phyloP scores from a whole-genome alignment of 2,113 vertebrate genomes.

The Perccottus glenii region DNA sequence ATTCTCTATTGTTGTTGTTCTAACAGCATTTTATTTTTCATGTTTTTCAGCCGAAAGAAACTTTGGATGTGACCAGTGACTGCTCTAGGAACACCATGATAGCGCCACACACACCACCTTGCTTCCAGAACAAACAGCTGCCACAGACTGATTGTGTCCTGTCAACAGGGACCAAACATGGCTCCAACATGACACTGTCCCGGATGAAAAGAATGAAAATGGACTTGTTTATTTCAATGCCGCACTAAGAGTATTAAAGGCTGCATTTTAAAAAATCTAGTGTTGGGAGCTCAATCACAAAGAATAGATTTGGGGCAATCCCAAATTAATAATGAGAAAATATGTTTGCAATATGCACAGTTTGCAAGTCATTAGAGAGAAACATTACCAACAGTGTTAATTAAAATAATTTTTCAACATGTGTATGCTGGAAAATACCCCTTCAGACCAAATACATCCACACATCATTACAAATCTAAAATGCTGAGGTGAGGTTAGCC shows the following conservation, averaged over 20 bases:
- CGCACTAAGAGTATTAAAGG: background rate
- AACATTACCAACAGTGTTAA: slow-evolving; percentile 19
- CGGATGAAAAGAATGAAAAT: slow-evolving; percentile 35
- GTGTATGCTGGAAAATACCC: background rate
- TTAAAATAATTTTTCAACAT: slow-evolving; percentile 12
- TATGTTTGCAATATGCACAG: slow-evolving; percentile 13
- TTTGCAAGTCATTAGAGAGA: slow-evolving; percentile 29
- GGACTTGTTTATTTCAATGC: slow-evolving; percentile 29
- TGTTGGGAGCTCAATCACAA: slow-evolving; percentile 24
- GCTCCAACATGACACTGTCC: slow-evolving; percentile 61
- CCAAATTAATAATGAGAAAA: slow-evolving; percentile 32
- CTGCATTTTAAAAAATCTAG: background rate
- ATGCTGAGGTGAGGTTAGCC: background rate
- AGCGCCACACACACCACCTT: slow-evolving; percentile 44
- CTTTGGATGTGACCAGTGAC: slow-evolving; percentile 51
- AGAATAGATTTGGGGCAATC: slow-evolving; percentile 35
- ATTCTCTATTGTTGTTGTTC: slow-evolving; percentile 15
- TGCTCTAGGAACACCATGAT: slow-evolving; percentile 67
- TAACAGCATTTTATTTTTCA: slow-evolving; percentile 34
- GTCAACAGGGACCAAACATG: slow-evolving; percentile 56
- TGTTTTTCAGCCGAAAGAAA: slow-evolving; percentile 56
- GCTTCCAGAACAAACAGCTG: slow-evolving; percentile 75
- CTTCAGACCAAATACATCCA: background rate
- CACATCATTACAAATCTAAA: background rate
- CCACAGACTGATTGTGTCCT: slow-evolving; percentile 66